Conservation (phyloP, 2,797 vertebrate species). For the Hylomyscus alleni region DNA sequence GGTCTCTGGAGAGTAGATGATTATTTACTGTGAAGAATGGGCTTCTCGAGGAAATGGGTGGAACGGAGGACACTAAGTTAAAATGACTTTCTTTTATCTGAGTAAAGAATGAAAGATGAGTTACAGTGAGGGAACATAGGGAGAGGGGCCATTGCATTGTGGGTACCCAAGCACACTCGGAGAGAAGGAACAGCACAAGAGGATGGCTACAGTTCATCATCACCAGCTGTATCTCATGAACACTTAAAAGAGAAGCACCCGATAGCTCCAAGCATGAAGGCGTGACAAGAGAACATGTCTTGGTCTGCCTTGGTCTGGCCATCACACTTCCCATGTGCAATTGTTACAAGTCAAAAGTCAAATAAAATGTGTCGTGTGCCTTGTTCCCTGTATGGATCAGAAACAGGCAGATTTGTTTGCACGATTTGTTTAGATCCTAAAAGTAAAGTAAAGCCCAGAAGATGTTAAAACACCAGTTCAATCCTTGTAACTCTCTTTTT, state of each 20-base stretch:
- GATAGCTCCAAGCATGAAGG: background rate
- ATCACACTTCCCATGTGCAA: background rate
- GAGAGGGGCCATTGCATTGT: too few species aligned
- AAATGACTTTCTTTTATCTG: background rate
- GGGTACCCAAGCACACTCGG: background rate
- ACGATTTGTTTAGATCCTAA: background rate
- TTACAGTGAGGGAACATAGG: too few species aligned
- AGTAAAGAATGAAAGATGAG: background rate
- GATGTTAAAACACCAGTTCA: background rate
- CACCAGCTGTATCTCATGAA: background rate
- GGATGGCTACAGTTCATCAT: background rate
- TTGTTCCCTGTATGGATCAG: background rate
- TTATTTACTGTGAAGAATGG: background rate
- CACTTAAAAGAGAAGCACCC: background rate
- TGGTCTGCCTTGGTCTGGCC: background rate
- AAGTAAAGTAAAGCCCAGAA: background rate
- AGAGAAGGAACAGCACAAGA: background rate
- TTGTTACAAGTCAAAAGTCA: background rate
- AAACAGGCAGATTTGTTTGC: background rate
- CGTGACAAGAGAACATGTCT: background rate
- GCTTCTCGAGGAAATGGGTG: background rate
- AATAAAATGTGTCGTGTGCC: background rate
- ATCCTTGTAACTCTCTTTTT: background rate
- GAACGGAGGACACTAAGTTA: background rate
- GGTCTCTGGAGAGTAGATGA: too few species aligned